phyloP scores from a whole-genome alignment of 2,888 invertebrate species.

The Lypha dubia region DNA sequence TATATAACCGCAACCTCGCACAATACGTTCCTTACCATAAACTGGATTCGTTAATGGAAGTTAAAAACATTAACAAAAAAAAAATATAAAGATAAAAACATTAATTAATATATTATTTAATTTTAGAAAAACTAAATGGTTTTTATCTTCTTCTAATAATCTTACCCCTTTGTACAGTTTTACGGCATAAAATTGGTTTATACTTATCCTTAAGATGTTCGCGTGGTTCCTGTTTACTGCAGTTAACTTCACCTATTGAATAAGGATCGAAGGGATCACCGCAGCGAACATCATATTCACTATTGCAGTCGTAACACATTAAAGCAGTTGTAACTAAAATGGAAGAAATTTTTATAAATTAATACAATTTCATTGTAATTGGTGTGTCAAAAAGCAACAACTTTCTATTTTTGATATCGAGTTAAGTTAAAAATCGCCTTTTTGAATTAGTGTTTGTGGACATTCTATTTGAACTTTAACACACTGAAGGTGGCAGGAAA shows the following conservation, averaged over 20 bases:
- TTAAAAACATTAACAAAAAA: neutral
- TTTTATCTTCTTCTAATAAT: constrained; percentile 42
- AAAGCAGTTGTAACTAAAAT: constrained; percentile 85
- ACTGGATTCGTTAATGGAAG: constrained; percentile 85
- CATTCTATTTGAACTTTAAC: too few species aligned
- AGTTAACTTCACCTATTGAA: constrained; percentile 92
- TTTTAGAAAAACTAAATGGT: too few species aligned
- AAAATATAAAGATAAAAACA: neutral
- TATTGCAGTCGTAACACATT: constrained; percentile 95
- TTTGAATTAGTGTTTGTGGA: too few species aligned
- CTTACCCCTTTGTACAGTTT: constrained; percentile 91
- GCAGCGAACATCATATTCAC: constrained; percentile 94
- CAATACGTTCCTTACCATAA: constrained; percentile 89
- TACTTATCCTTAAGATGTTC: constrained; percentile 86
- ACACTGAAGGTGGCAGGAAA: too few species aligned
- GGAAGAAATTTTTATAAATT: neutral
- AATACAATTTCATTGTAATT: neutral
- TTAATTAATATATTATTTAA: too few species aligned
- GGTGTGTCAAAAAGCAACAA: too few species aligned
- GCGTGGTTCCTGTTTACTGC: constrained; percentile 88
- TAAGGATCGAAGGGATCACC: constrained; percentile 94
- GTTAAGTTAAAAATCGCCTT: too few species aligned
- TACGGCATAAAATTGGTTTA: constrained; percentile 89
- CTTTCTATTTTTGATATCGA: too few species aligned
- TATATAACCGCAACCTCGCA: constrained; percentile 92